Conservation (phyloP, 2,113 vertebrate genomes). For the Nothocercus julius region DNA sequence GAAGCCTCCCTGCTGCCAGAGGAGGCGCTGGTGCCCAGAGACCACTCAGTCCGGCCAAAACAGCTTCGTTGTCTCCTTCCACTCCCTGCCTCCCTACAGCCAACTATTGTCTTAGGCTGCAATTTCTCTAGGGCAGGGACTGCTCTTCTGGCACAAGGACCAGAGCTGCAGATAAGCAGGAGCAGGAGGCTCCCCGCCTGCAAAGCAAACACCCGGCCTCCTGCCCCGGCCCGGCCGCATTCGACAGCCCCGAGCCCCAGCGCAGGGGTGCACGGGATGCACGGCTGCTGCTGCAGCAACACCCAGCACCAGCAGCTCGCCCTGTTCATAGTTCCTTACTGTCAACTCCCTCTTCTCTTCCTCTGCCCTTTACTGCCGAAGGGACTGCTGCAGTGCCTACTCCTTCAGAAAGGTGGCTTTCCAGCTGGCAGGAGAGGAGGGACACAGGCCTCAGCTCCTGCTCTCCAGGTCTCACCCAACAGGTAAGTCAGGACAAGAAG, state of each 20-base stretch:
- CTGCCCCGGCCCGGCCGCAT: not conserved
- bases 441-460: not conserved
- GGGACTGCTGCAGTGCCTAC: not conserved
- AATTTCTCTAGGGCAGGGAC: not conserved
- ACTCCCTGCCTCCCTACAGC: not conserved
- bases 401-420: slow-evolving; percentile 16
- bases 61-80: not conserved
- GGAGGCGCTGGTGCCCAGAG: not conserved
- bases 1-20: not conserved
- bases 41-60: not conserved
- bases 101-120: not conserved
- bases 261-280: not conserved
- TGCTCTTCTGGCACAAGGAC: not conserved
- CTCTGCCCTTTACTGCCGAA: not conserved
- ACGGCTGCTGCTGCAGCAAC: accelerated
- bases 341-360: not conserved
- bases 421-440: not conserved
- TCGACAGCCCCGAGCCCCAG: not conserved
- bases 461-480: too few relatives aligned
- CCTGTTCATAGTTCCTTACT: not conserved
- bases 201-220: not conserved
- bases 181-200: not conserved
- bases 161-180: not conserved
- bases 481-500: not conserved
- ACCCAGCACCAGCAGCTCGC: not conserved